phyloP scores from a whole-genome alignment of 2,113 vertebrate species.

The Saccopteryx bilineata region DNA sequence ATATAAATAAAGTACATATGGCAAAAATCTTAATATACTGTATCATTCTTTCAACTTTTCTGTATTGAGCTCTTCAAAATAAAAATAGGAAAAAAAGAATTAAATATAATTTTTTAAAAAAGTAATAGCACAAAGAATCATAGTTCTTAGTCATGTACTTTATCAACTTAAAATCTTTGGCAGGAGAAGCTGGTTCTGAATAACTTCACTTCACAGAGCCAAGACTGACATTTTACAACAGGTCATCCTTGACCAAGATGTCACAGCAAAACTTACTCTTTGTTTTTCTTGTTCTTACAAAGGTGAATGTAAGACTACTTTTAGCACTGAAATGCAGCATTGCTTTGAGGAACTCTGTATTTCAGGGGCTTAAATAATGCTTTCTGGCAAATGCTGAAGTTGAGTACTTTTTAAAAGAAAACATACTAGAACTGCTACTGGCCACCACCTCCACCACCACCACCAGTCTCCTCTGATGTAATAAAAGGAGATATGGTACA shows the following conservation, averaged over 20 bases:
- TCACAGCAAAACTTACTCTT: neutral
- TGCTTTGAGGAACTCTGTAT: constrained; percentile 37
- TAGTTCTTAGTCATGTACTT: neutral
- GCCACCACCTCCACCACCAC: constrained; percentile 7
- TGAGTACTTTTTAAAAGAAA: constrained; percentile 76
- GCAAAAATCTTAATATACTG: neutral
- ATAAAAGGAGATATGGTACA: constrained; percentile 50
- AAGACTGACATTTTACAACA: neutral
- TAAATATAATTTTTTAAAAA: neutral
- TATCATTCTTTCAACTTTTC: constrained; percentile 14
- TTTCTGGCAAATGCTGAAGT: constrained; percentile 56
- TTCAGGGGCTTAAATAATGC: constrained; percentile 12
- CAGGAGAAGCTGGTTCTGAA: neutral
- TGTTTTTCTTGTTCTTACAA: neutral
- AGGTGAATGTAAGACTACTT: neutral
- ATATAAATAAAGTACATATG: neutral
- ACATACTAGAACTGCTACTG: constrained; percentile 34
- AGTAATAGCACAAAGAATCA: neutral
- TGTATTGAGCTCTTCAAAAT: constrained; percentile 30
- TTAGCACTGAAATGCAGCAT: constrained; percentile 3
- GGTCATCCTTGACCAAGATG: neutral
- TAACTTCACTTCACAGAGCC: neutral
- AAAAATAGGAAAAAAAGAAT: neutral
- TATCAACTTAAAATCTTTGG: neutral
- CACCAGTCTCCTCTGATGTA: constrained; percentile 50